phyloP scores from a whole-genome alignment of 2,888 invertebrate species.

The Drosophila pseudotalamancana region DNA sequence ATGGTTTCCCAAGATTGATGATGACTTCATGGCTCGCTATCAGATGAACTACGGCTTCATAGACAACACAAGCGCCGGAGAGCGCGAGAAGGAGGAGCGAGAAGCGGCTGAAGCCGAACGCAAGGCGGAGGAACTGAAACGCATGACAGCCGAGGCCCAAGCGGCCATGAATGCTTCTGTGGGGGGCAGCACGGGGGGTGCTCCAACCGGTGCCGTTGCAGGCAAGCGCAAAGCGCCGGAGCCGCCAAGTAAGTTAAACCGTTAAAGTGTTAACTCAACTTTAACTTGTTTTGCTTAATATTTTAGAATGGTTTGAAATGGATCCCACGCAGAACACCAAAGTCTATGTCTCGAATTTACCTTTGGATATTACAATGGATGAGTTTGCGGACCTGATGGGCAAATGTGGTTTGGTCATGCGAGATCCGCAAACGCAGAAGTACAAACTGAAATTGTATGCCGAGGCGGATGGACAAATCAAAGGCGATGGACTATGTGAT shows the following conservation, averaged over 20 bases:
- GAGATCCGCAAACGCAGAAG: constrained; percentile 91
- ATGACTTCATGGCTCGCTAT: constrained; percentile 97
- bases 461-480: constrained; percentile 91
- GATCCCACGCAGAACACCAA: constrained; percentile 95
- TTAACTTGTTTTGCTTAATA: neutral
- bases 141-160: constrained; percentile 77
- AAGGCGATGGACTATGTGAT: constrained; percentile 98
- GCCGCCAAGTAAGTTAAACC: constrained; percentile 82
- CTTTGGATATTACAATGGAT: constrained; percentile 93
- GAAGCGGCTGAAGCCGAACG: constrained; percentile 62
- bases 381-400: constrained; percentile 96
- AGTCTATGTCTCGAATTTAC: constrained; percentile 97
- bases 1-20: constrained; percentile 98
- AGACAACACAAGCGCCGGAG: constrained; percentile 85
- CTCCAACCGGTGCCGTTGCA: constrained; percentile 9
- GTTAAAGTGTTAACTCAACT: neutral
- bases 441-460: constrained; percentile 96
- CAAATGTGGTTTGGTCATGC: constrained; percentile 97
- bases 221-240: constrained; percentile 85
- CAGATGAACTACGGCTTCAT: constrained; percentile 97
- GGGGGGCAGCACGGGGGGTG: constrained; percentile 4
- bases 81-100: constrained; percentile 63
- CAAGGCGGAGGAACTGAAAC: constrained; percentile 68
- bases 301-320: constrained; percentile 95
- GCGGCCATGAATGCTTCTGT: constrained; percentile 59